Base-by-base conservation (phyloP, 2,888 invertebrate species). In the Omphaloscelis lunosa region DNA sequence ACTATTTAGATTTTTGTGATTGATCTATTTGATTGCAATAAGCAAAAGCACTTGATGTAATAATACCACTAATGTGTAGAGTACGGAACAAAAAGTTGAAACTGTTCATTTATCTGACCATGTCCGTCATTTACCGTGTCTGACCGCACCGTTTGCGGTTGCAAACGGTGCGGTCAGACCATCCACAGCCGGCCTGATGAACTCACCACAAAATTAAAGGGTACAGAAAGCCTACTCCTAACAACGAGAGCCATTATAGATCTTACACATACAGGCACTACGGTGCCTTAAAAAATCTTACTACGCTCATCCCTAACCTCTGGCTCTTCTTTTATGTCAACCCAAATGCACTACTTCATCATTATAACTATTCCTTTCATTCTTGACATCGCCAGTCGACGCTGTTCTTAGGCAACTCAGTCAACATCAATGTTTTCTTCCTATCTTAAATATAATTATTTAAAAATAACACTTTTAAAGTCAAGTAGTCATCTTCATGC, bases 151-250 rank as follows among this genome's bases (percentile, higher is more conserved):
- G n/a, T n/a, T n/a, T n/a, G 76, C 66, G 68, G 82, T 89, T 85
- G 58, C 87, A 87, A 80, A 65, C 62, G 66, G 11, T 84, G 87
- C 72, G 82, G 79, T 80, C 65, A 48, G 53, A 48, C 41, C 45
- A 11, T 15, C 15, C 27, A 53, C 56, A 48, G 59, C 45, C 58
- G 7, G 23, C 29, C 48, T 58, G 51, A 62, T 84, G 67, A 45
- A 11, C 9, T 67, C 23, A 34, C 56, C 66, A 72, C 68, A 29
- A 65, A 9, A 71, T 51, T 12, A 41, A 65, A 53, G 27, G 23
- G 0, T 20, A 4, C 48, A 72, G 15, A 65, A 65, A 53, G 17
- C 27, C 27, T 48, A 62, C 29, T 61, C 12, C 29, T 70, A 29
- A 48, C 41, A 69, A 48, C 15, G 15, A 12, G 17, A 20, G 23